Conservation (phyloP, 2,113 vertebrate genomes). For the Galemys pyrenaicus region DNA sequence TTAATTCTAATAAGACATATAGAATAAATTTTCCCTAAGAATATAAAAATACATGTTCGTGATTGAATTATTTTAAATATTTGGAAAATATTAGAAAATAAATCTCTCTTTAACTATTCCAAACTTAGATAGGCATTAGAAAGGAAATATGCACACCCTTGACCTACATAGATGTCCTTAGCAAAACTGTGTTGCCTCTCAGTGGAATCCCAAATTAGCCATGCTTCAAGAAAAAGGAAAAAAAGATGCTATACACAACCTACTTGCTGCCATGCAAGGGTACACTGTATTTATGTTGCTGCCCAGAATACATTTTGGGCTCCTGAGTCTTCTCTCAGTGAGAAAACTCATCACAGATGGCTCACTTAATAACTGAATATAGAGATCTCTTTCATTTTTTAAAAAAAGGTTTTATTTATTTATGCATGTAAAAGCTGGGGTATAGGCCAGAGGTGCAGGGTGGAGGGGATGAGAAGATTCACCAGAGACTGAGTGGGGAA, state of each 20-base stretch:
- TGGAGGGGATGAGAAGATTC: no score
- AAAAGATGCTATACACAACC: neutral
- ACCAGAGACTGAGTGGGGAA: no score
- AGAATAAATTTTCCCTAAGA: slow-evolving; percentile 22
- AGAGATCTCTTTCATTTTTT: neutral
- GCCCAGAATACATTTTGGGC: neutral
- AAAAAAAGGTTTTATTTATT: no score
- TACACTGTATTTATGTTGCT: neutral
- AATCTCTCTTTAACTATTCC: slow-evolving; percentile 4
- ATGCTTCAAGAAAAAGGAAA: neutral
- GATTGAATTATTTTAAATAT: slow-evolving; percentile 46
- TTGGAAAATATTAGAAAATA: neutral
- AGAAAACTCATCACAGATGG: neutral
- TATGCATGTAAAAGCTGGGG: no score
- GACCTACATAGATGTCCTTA: neutral
- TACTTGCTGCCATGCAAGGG: neutral
- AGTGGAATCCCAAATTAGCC: neutral
- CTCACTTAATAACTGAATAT: neutral
- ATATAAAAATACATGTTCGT: slow-evolving; percentile 2
- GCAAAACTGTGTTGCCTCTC: neutral
- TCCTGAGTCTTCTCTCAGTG: neutral
- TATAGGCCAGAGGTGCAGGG: no score
- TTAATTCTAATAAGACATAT: neutral
- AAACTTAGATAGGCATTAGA: neutral
- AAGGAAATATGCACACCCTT: neutral